Evolutionary conservation across 2,797 vertebrate genomes (phyloP), one percentile per base, ranked within the genome.

Genomic region (Poecile montanus): DNA sequence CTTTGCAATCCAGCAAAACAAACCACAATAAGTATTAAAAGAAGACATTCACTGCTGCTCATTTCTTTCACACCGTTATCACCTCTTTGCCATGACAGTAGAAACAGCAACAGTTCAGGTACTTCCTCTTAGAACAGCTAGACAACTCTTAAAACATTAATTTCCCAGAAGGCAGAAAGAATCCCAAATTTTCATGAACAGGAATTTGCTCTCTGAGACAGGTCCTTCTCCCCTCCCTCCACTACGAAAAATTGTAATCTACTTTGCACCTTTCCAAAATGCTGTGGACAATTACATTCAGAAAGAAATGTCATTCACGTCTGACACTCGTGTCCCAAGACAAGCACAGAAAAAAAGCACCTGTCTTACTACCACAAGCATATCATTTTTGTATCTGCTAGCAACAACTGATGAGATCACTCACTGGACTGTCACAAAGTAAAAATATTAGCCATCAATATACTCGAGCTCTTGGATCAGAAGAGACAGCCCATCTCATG

Each of bases 341-440:
- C 16, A 86, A 78, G 89, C 67, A 42, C 29, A 84, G 51, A 53
- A 84, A 91, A 75, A 62, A 66, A 40, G 38, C 32, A 54, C 44
- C 71, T 87, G 47, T 58, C 70, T 79, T 91, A 60, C 70, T 81
- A 88, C 45, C 87, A 91, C 66, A 75, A n/a, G 27, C 21, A 38
- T 73, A 92, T 79, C 6, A 32, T 42, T 96, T 88, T 62, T 90
- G 91, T 81, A 95, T 79, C 80, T 90, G 89, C 80, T 71, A 79
- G 66, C 63, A 94, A 60, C 71, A 89, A 61, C 77, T 66, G 74
- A 88, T 78, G 76, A 94, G 70, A 85, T 88, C 79, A 84, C 54
- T 84, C 88, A 82, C 60, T 20, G 25, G 67, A 85, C 34, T 93
- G 63, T 25, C 74, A 85, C 3, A 3, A 88, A 91, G 60, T 66